Conservation (phyloP, 2,113 vertebrate species). For the Coregonus clupeaformis region DNA sequence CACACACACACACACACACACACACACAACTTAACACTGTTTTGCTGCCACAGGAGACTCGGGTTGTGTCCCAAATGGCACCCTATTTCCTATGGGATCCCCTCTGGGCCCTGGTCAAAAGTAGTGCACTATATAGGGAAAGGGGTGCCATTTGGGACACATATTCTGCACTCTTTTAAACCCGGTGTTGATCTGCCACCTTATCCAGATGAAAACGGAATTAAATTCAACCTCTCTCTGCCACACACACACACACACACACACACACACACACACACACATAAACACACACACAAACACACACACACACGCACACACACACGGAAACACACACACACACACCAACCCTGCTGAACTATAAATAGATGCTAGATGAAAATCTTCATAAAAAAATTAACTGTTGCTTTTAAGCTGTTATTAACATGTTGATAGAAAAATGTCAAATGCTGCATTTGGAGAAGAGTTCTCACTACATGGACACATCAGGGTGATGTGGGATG, state of each 20-base stretch:
- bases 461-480: constrained; percentile 36
- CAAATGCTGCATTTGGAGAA: constrained; percentile 55
- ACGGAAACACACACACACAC: no score
- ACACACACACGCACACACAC: not conserved
- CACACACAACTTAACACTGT: constrained; percentile 47
- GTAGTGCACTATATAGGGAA: no score
- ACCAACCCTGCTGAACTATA: constrained; percentile 19
- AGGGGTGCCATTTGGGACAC: no score
- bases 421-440: constrained; percentile 70
- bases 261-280: no score
- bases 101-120: not conserved
- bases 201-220: constrained; percentile 38
- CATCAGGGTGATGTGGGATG: constrained; percentile 17
- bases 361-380: constrained; percentile 42
- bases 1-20: no score
- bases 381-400: constrained; percentile 19
- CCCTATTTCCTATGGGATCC: constrained; percentile 9
- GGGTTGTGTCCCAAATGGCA: no score
- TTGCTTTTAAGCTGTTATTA: constrained; percentile 75
- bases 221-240: constrained; percentile 9
- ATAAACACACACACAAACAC: no score
- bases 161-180: constrained; percentile 34
- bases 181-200: constrained; percentile 34
- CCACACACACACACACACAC: not conserved
- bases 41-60: constrained; percentile 50